Evolutionary conservation across 2,797 vertebrate genomes (phyloP).

Genomic region (Glossophaga mutica): DNA sequence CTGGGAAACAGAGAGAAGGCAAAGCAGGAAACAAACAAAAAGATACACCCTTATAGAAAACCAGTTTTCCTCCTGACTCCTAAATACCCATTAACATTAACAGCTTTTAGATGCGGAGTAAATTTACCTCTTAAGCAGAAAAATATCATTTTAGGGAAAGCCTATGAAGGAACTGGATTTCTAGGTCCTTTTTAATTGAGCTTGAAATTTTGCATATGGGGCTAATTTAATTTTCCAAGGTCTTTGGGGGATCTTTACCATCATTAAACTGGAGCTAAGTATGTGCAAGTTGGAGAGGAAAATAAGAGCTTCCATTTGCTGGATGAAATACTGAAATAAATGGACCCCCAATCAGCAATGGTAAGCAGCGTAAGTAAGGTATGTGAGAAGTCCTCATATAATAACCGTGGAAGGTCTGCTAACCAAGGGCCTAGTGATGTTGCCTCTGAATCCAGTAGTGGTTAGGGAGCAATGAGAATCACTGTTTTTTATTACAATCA

Average conservation of each 20-base stretch:
- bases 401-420: not conserved
- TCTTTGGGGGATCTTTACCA: slow-evolving; percentile 3
- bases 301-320: not conserved
- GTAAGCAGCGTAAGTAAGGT: too few relatives aligned
- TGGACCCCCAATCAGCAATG: not conserved
- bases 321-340: not conserved
- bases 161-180: slow-evolving; percentile 30
- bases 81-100: not conserved
- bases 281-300: slow-evolving; percentile 13
- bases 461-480: not conserved
- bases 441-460: not conserved
- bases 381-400: not conserved
- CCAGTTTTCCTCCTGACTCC: slow-evolving; percentile 17
- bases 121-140: slow-evolving; percentile 21
- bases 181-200: slow-evolving; percentile 30
- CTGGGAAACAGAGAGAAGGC: not conserved
- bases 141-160: slow-evolving; percentile 6
- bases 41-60: not conserved
- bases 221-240: slow-evolving; percentile 48
- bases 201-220: slow-evolving; percentile 35
- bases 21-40: not conserved
- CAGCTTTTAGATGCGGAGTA: not conserved
- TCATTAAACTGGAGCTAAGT: slow-evolving; percentile 29
- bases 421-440: not conserved
- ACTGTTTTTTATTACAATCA: not conserved